Percentiles rank a stretch among this genome's conserved stretches.
Conservation (phyloP, 2,888 invertebrate species). For the Rhopalosiphum nymphaeae region DNA sequence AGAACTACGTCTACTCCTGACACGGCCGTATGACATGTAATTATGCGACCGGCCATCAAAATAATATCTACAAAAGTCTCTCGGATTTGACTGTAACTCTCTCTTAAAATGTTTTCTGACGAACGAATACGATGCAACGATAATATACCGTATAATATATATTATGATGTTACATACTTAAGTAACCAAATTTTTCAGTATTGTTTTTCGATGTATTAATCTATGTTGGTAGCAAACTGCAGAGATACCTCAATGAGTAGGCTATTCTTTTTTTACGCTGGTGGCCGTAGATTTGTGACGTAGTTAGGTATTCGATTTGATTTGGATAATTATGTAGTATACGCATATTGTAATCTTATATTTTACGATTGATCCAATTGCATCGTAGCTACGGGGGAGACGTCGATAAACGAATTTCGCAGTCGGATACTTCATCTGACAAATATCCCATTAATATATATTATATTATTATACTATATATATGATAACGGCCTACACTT, state of each 20-base stretch:
- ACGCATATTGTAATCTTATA: background rate
- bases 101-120: background rate
- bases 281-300: background rate
- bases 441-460: background rate
- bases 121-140: background rate
- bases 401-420: constrained; percentile 1
- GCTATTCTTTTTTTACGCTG: background rate
- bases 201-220: background rate
- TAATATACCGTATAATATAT: background rate
- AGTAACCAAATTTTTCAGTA: background rate
- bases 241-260: background rate
- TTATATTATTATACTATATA: background rate
- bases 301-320: background rate
- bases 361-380: background rate
- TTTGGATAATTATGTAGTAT: background rate
- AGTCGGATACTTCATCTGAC: background rate
- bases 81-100: background rate
- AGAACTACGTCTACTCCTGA: background rate
- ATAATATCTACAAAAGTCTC: background rate
- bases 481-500: background rate
- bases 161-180: background rate
- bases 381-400: background rate
- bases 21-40: background rate
- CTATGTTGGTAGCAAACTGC: background rate
- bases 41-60: background rate